These are phyloP conservation scores for Matsumyia berberina DNA, from an alignment of 2,888 invertebrate species.

Conservation along the genomic window DNA sequence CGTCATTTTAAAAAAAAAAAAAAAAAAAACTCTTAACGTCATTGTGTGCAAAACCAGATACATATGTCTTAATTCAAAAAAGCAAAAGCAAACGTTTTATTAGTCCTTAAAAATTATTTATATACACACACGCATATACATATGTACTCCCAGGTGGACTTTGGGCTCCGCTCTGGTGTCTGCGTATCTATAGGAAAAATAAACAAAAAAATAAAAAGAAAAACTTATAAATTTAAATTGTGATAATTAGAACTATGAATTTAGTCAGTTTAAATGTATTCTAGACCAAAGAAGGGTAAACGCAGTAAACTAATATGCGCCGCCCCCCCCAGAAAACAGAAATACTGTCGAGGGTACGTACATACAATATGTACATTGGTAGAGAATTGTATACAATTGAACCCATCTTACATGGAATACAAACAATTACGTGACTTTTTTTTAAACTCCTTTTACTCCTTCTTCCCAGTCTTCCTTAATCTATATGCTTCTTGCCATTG, in stretches of 20 bases:
- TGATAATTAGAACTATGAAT: slow-evolving; percentile 67
- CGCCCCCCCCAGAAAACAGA: slow-evolving; percentile 25
- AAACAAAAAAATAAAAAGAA: slow-evolving; percentile 1
- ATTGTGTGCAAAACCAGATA: background rate
- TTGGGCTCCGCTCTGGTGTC: slow-evolving; percentile 22
- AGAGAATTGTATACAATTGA: background rate
- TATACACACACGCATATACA: too few relatives aligned
- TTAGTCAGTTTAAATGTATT: slow-evolving; percentile 29
- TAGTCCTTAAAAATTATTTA: background rate
- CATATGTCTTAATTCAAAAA: slow-evolving; percentile 11
- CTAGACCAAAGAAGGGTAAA: slow-evolving; percentile 13
- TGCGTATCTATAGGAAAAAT: slow-evolving; percentile 3
- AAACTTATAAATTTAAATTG: slow-evolving; percentile 61
- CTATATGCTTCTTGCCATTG: too few relatives aligned
- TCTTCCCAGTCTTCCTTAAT: too few relatives aligned
- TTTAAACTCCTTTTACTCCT: too few relatives aligned
- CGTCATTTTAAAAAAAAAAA: slow-evolving; percentile 88
- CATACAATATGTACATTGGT: too few relatives aligned
- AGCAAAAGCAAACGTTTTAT: background rate
- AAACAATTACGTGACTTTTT: background rate
- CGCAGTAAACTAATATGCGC: slow-evolving; percentile 11
- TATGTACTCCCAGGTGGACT: background rate
- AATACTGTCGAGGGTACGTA: background rate
- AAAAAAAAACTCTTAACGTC: background rate
- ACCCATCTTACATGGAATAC: background rate